Percentiles rank a stretch among this genome's conserved stretches.
Conservation (phyloP, 2,113 vertebrate species). For the Corydoras sp. region DNA sequence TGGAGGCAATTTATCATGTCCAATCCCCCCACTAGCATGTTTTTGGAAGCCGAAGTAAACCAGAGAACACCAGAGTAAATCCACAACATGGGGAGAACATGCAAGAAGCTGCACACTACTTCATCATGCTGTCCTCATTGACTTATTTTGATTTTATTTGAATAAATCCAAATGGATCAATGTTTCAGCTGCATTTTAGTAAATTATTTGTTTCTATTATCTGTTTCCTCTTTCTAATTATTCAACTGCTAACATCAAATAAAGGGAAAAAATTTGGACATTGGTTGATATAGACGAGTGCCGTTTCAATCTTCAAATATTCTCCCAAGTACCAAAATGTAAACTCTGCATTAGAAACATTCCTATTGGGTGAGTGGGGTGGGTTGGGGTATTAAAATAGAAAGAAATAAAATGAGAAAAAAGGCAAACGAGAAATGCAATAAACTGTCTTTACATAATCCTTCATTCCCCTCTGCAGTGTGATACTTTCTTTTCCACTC, state of each 20-base stretch:
- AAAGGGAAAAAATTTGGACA: background rate
- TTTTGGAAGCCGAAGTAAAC: no score
- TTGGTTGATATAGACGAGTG: background rate
- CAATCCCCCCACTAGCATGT: no score
- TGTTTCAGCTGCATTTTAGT: no score
- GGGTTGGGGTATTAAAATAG: slow-evolving; percentile 23
- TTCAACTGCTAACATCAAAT: background rate
- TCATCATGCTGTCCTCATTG: no score
- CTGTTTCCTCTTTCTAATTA: no score
- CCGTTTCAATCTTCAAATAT: background rate
- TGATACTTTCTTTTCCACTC: background rate
- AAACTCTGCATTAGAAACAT: background rate
- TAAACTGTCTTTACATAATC: slow-evolving; percentile 33
- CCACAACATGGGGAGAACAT: no score
- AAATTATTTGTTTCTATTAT: no score
- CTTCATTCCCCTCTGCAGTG: slow-evolving; percentile 22
- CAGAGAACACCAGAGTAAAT: no score
- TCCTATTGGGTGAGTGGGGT: background rate
- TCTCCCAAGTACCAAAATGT: background rate
- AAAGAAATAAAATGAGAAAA: slow-evolving; percentile 36
- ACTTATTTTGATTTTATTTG: no score
- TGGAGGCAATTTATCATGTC: no score
- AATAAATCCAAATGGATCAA: no score
- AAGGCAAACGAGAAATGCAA: slow-evolving; percentile 11
- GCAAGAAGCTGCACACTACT: no score